Conservation (phyloP, 2,797 vertebrate species). For the Manis pentadactyla region DNA sequence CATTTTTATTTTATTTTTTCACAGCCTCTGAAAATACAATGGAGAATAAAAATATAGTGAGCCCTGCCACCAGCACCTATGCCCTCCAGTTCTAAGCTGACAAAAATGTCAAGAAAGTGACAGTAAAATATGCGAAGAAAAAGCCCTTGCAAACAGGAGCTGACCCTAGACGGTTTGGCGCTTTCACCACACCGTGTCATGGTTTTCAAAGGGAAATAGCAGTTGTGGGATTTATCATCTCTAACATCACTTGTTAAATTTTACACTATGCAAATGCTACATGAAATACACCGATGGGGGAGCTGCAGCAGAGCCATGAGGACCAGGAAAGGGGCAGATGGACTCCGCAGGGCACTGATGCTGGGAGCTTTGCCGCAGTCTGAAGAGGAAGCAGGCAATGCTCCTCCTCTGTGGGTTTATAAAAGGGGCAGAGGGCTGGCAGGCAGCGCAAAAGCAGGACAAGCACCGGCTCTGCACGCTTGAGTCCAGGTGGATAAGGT, state of each 20-base stretch:
- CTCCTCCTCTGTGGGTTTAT: conserved; percentile 58
- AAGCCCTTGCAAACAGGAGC: conserved; percentile 84
- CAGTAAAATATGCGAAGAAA: conserved; percentile 94
- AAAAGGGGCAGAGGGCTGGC: fast-evolving
- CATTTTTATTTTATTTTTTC: conserved; percentile 76
- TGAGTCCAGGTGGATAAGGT: fast-evolving
- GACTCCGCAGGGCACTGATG: not conserved
- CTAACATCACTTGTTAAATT: conserved; percentile 55
- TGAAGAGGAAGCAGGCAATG: conserved; percentile 65
- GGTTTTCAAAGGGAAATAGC: conserved; percentile 81
- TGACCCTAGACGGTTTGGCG: conserved; percentile 81
- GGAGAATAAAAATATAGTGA: conserved; percentile 90
- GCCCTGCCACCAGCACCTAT: conserved; percentile 92
- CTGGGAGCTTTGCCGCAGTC: conserved; percentile 69
- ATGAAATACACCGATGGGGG: conserved; percentile 32
- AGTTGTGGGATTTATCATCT: conserved; percentile 70
- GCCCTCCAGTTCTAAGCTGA: conserved; percentile 95
- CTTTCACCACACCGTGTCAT: conserved; percentile 41
- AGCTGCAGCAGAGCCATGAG: conserved; percentile 1
- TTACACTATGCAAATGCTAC: conserved; percentile 27
- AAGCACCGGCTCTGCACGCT: fast-evolving
- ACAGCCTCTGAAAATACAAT: conserved; percentile 87
- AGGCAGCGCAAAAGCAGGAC: no score
- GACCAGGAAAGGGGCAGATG: conserved; percentile 58
- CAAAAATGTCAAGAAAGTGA: conserved; percentile 96